These are phyloP conservation scores for Stratiolaelaps scimitus DNA, from an alignment of 1,140 invertebrate genomes.

Conservation along the genomic window DNA sequence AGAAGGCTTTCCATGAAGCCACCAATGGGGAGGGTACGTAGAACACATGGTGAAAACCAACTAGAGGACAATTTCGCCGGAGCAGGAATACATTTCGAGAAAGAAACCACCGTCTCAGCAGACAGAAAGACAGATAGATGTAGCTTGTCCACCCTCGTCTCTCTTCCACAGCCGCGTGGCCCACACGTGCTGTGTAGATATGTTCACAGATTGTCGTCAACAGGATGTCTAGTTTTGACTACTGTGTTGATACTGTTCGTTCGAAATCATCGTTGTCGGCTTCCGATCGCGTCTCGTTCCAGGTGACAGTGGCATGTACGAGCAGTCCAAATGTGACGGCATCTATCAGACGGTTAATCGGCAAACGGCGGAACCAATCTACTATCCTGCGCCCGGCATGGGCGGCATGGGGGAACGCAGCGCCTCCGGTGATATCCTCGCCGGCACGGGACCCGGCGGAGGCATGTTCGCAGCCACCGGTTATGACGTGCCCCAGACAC, in stretches of 20 bases:
- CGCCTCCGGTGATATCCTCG: slow-evolving; percentile 10
- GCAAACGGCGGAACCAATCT: slow-evolving; percentile 17
- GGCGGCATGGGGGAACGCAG: slow-evolving; percentile 25
- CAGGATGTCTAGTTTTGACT: no score
- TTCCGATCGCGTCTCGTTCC: not conserved
- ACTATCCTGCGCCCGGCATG: slow-evolving; percentile 25
- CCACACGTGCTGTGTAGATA: no score
- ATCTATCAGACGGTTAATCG: slow-evolving; percentile 28
- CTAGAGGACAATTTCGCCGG: no score
- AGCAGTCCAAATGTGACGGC: slow-evolving; percentile 26
- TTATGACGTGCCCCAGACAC: slow-evolving; percentile 14
- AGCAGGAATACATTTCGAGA: no score
- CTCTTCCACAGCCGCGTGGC: no score
- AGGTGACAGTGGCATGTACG: slow-evolving; percentile 21
- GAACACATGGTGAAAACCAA: no score
- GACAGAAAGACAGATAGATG: no score
- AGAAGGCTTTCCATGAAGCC: slow-evolving; percentile 1
- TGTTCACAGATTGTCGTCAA: no score
- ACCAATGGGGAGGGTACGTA: slow-evolving; percentile 1
- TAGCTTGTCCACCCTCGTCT: no score
- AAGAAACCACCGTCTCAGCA: no score
- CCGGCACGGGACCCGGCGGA: not conserved
- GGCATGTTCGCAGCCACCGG: slow-evolving; percentile 24
- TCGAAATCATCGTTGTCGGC: no score
- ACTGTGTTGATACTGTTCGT: no score